Evolutionary conservation across 2,888 invertebrate genomes (phyloP).

Genomic region (Drosophila mimetica): DNA sequence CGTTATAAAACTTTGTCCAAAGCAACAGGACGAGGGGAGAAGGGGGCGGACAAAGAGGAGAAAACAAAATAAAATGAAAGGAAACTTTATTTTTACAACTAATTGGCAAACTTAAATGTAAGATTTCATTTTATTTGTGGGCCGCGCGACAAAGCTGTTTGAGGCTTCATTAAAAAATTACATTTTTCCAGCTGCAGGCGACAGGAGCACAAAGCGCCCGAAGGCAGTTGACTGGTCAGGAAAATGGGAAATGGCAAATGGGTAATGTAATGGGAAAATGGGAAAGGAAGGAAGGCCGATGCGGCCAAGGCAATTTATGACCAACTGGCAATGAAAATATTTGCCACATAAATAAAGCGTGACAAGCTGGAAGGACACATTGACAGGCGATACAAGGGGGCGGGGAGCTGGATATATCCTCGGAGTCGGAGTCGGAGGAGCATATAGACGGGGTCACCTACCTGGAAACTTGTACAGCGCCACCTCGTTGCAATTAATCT

Average conservation of each 20-base stretch:
- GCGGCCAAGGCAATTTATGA: slow-evolving; percentile 59
- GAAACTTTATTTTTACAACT: slow-evolving; percentile 81
- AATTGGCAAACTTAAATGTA: slow-evolving; percentile 82
- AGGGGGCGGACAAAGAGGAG: slow-evolving; percentile 15
- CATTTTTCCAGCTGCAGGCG: slow-evolving; percentile 57
- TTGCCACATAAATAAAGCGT: slow-evolving; percentile 69
- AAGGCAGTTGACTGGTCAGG: background rate
- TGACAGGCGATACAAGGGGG: slow-evolving; percentile 49
- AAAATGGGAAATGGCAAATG: slow-evolving; percentile 6
- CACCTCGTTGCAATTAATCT: slow-evolving; percentile 85
- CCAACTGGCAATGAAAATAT: slow-evolving; percentile 56
- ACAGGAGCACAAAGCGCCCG: slow-evolving; percentile 21
- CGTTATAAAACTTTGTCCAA: slow-evolving; percentile 65
- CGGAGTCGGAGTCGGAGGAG: background rate
- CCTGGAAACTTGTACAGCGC: slow-evolving; percentile 85
- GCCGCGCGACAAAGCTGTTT: slow-evolving; percentile 67
- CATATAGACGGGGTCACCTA: slow-evolving; percentile 62
- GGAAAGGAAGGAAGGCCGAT: slow-evolving; percentile 11
- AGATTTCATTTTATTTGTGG: slow-evolving; percentile 78
- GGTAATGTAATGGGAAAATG: slow-evolving; percentile 10
- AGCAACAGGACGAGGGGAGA: background rate
- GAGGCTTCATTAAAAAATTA: slow-evolving; percentile 78
- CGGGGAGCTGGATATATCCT: background rate
- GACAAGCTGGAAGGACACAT: slow-evolving; percentile 57
- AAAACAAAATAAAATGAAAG: slow-evolving; percentile 38